A percentile compares a stretch with the other conserved stretches of the same genome.
Evolutionary conservation across 2,888 invertebrate species (phyloP).

Genomic region (Drosophila mimetica): DNA sequence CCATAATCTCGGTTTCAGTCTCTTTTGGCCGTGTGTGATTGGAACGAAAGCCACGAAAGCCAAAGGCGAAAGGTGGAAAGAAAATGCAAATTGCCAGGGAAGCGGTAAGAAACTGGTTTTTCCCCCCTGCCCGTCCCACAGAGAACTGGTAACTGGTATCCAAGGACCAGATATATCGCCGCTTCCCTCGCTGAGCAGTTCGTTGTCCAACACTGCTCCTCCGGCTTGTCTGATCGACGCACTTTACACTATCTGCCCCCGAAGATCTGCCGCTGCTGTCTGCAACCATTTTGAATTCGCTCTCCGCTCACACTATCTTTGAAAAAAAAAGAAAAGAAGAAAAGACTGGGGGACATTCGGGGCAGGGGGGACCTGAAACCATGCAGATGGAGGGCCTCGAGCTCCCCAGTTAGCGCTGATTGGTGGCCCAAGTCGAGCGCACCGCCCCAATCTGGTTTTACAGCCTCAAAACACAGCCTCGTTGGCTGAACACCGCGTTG

Average conservation of each 20-base stretch:
- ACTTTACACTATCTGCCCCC: conserved; percentile 58
- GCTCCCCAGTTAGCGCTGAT: conserved; percentile 74
- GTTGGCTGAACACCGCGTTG: conserved; percentile 22
- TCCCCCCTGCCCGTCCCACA: background rate
- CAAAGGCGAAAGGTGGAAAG: conserved; percentile 47
- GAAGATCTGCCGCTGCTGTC: conserved; percentile 51
- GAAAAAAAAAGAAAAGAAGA: background rate
- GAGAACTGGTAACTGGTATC: conserved; percentile 15
- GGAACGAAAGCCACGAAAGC: conserved; percentile 24
- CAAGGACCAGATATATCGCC: conserved; percentile 33
- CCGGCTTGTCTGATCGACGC: conserved; percentile 58
- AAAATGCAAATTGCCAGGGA: conserved; percentile 46
- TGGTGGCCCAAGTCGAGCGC: conserved; percentile 80
- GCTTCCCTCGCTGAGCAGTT: background rate
- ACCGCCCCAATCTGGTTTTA: conserved; percentile 84
- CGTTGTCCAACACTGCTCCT: conserved; percentile 28
- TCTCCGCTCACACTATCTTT: conserved; percentile 34
- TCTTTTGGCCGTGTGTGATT: conserved; percentile 9
- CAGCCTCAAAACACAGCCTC: conserved; percentile 47
- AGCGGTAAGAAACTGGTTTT: conserved; percentile 23
- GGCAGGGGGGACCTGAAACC: conserved; percentile 17
- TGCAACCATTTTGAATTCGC: conserved; percentile 64
- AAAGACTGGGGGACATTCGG: conserved; percentile 8
- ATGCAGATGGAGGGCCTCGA: conserved; percentile 22
- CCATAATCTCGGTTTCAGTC: conserved; percentile 12